Base-by-base conservation (phyloP, 2,888 invertebrate species). In the Myopa testacea region DNA sequence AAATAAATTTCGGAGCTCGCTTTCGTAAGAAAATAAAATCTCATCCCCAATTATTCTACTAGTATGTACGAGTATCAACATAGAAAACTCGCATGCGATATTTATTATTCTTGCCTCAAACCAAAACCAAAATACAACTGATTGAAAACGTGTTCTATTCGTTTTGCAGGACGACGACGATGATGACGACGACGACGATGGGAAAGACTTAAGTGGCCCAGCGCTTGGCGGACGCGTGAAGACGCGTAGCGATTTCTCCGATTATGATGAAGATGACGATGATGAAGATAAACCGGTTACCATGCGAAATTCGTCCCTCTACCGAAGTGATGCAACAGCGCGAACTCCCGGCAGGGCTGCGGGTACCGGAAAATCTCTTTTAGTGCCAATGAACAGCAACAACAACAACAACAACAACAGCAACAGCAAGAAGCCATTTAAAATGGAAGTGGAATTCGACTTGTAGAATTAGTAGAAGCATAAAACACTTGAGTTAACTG, bases 381-480 rank as follows among this genome's bases (percentile, higher is more conserved):
- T 84, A 85, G 87, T 89, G 85, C 89, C 89, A 89, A 85, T 87
- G 84, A 83, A 87, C 34, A 37, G 4, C 65, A 65, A 65, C 37
- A 65, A 37, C 55, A 55, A 55, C 55, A 55, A 3, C 88, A 82
- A 16, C 34, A 37, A 14, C 65, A 65, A 65, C 37, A 65, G 8
- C 55, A 55, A 55, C 55, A 55, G 45, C 88, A 82, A 16, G 16
- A 55, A 91, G 86, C 88, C 90, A 79, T 92, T 91, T 85, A 91
- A 91, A 87, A 92, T 92, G 91, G 91, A 92, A 88, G 91, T 91
- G 82, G 26, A 26, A 5, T 90, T 91, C 87, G 90, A 91, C 85
- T 91, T 90, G 88, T 91, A 89, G 89, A 82, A 81, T 75, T 80
- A 78, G 26, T 26, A 34, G 16, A 40, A 68, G 55, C 52, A 4